Base-by-base conservation (phyloP, 2,888 invertebrate species). In the Rotaria socialis region DNA sequence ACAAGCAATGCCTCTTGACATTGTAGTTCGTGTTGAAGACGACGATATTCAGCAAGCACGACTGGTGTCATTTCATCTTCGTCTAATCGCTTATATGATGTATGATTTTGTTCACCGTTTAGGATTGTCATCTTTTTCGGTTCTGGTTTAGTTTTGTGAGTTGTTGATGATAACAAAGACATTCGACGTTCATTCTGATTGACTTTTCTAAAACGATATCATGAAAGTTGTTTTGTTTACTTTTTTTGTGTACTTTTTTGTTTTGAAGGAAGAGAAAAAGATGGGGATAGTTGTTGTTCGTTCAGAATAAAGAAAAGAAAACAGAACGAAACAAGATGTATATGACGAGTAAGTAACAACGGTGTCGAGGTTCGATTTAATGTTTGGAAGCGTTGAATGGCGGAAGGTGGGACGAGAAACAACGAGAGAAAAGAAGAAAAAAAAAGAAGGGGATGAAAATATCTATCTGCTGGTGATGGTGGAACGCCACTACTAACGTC, bases 11-110 rank as follows among this genome's bases (percentile, higher is more conserved):
- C 80, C 7, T 80, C 80, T 47, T 80, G 80, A 47, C 80, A 80
- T 80, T 80, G 80, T 80, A 80, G 47, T 80, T 80, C 80, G n/a
- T 80, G 43, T 80, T 80, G 80, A n/a, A 80, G 80, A 47, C 80
- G 80, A 47, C 80, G 80, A 43, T 47, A 80, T 80, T 80, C 80
- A 11, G 67, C 6, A 16, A 67, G 67, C 67, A 67, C 35, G 0
- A 7, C 7, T 19, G 67, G 67, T 19, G 35, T 67, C 67, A 67
- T 67, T 67, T 67, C 41, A 19, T 35, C 35, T 35, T 67, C 67
- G 11, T 67, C 67, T 35, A 67, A 67, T 67, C 67, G 67, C 35
- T 35, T 35, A 67, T 67, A 67, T 11, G 35, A n/a, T 35, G 35
- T 35, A 27, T 67, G 27, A 35, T 67, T 67, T 27, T 35, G 35